Conservation (phyloP, 2,888 invertebrate species). For the Dugesia japonica region DNA sequence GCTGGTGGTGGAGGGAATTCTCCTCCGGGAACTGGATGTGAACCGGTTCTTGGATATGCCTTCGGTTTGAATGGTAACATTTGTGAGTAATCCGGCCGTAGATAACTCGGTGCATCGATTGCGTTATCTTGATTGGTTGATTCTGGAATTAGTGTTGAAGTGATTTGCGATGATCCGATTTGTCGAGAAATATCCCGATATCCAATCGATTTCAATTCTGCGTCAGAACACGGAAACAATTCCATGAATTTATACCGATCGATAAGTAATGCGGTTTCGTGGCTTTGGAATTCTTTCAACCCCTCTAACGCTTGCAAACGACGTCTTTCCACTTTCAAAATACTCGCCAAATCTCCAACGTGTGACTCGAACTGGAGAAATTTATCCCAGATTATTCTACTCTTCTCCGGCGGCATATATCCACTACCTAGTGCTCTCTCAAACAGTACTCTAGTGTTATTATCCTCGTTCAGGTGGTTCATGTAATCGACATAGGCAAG, state of each 20-base stretch:
- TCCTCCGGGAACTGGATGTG: slow-evolving; percentile 59
- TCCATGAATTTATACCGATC: slow-evolving; percentile 83
- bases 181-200: slow-evolving; percentile 42
- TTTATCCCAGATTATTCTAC: slow-evolving; percentile 89
- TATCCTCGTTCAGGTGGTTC: slow-evolving; percentile 95
- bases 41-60: slow-evolving; percentile 48
- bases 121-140: slow-evolving; percentile 36
- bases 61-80: slow-evolving; percentile 97
- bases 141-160: slow-evolving; percentile 45
- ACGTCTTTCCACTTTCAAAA: slow-evolving; percentile 86
- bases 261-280: slow-evolving; percentile 84
- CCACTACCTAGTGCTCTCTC: slow-evolving; percentile 79
- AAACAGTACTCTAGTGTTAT: slow-evolving; percentile 94
- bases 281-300: slow-evolving; percentile 80
- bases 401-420: slow-evolving; percentile 71
- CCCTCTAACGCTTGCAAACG: slow-evolving; percentile 55
- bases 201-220: slow-evolving; percentile 62
- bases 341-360: slow-evolving; percentile 86
- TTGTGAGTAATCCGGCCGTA: slow-evolving; percentile 75
- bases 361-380: slow-evolving; percentile 96
- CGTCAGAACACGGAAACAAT: slow-evolving; percentile 73
- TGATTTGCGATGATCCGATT: slow-evolving; percentile 35
- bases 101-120: slow-evolving; percentile 48
- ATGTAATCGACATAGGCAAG: slow-evolving; percentile 81
- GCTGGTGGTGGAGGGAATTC: slow-evolving; percentile 82